A percentile compares a stretch with the other conserved stretches of the same genome.
Evolutionary conservation across 2,113 vertebrate genomes (phyloP).

Genomic region (western clawed frog (Xenopus tropicalis)): DNA sequence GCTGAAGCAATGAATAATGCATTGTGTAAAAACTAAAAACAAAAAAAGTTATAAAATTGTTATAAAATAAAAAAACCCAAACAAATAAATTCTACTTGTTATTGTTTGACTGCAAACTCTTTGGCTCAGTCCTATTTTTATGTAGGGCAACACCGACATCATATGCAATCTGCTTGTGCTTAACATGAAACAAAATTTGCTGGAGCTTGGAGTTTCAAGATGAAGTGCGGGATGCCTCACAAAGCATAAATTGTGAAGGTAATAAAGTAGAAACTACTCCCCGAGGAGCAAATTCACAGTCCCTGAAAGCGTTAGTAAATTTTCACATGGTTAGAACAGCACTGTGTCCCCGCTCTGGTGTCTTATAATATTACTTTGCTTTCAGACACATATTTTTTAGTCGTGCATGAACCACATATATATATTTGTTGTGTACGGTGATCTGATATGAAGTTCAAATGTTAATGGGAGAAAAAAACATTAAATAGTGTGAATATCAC

Average conservation of each 20-base stretch:
- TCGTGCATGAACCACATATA: slow-evolving; percentile 14
- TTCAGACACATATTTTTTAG: slow-evolving; percentile 7
- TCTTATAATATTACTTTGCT: slow-evolving; percentile 37
- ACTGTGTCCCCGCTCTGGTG: slow-evolving; percentile 17
- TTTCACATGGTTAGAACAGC: slow-evolving; percentile 44
- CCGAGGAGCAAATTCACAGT: slow-evolving; percentile 41
- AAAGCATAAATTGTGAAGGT: slow-evolving; percentile 40
- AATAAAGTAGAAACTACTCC: slow-evolving; percentile 43
- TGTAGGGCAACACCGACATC: slow-evolving; percentile 21
- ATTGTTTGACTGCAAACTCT: neutral
- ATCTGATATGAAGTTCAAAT: slow-evolving; percentile 17
- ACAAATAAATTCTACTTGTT: neutral
- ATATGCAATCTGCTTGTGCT: slow-evolving; percentile 33
- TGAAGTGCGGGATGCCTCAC: slow-evolving; percentile 36
- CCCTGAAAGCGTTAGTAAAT: slow-evolving; percentile 46
- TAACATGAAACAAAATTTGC: slow-evolving; percentile 40
- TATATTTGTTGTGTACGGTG: slow-evolving; percentile 10
- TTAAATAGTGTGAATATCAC: too few species aligned
- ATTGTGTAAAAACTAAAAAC: neutral
- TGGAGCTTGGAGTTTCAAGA: slow-evolving; percentile 43
- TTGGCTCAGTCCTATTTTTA: slow-evolving; percentile 3
- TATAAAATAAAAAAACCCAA: slow-evolving; percentile 8
- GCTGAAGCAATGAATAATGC: slow-evolving; percentile 13
- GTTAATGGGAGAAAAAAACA: neutral
- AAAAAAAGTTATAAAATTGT: too few species aligned